phyloP scores from a whole-genome alignment of 2,113 vertebrate genomes.

The Lagenorhynchus albirostris region DNA sequence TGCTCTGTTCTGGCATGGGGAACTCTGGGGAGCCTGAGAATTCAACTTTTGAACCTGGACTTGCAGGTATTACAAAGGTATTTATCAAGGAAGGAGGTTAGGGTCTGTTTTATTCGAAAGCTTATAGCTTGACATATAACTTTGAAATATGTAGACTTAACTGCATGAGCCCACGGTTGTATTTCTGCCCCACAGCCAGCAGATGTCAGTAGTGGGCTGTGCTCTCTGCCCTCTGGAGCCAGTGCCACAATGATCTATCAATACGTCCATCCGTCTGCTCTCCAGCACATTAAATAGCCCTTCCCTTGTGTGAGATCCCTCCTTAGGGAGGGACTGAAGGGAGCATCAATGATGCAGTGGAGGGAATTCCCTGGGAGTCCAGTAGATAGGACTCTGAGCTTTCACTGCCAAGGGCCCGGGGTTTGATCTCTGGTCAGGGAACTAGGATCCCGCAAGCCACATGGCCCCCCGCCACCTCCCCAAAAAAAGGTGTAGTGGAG shows the following conservation, averaged over 20 bases:
- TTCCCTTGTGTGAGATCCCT: background rate
- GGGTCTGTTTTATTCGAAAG: background rate
- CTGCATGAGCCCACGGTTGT: background rate
- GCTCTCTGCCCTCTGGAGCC: no score
- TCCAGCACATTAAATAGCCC: background rate
- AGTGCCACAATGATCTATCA: background rate
- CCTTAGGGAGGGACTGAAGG: background rate
- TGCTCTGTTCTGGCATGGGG: background rate
- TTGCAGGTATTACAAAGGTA: background rate
- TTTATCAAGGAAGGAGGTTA: background rate
- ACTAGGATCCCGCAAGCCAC: no score
- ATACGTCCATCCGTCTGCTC: background rate
- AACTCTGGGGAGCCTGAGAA: background rate
- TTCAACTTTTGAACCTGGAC: background rate
- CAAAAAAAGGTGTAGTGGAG: background rate
- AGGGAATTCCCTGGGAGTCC: background rate
- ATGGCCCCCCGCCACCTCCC: no score
- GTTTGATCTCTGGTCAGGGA: no score
- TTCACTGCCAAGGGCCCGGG: no score
- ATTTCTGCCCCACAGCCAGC: background rate
- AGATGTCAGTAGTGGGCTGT: background rate
- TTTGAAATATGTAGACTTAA: background rate
- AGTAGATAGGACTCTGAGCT: no score
- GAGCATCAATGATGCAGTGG: background rate
- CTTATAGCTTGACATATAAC: background rate